Percentiles rank a stretch among this genome's conserved stretches.
Evolutionary conservation across 2,113 vertebrate species (phyloP).

Genomic region (Ardeotis arabs): DNA sequence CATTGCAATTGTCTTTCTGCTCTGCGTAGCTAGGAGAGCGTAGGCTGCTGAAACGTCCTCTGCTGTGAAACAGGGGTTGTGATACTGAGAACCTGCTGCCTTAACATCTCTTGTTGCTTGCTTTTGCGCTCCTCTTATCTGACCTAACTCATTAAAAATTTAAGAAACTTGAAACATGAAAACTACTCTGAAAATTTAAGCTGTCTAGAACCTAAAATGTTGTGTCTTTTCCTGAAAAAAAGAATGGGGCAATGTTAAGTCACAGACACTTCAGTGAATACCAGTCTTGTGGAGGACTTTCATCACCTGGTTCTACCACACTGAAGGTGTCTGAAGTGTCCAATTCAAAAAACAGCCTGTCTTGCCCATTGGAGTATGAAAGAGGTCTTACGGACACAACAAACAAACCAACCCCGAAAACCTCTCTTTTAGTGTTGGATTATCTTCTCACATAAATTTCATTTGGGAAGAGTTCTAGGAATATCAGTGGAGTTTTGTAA

Average conservation of each 20-base stretch:
- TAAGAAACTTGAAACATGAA: not conserved
- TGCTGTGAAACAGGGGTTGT: not conserved
- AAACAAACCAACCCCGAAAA: not conserved
- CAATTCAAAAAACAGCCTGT: not conserved
- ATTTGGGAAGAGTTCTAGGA: not conserved
- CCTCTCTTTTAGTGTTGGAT: not conserved
- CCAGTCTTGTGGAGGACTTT: not conserved
- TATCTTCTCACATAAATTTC: not conserved
- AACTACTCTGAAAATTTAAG: not conserved
- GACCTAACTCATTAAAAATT: not conserved
- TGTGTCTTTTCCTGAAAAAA: not conserved
- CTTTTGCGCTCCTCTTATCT: not conserved
- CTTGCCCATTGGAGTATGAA: not conserved
- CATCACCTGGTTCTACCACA: not conserved
- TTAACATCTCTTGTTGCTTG: not conserved
- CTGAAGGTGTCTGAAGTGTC: not conserved
- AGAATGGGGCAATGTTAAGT: not conserved
- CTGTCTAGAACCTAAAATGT: not conserved
- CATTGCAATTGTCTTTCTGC: not conserved
- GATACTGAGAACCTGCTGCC: not conserved
- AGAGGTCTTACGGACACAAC: not conserved
- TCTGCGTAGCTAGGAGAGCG: not conserved
- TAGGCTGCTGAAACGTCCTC: not conserved
- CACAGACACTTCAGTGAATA: not conserved
- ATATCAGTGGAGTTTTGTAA: not conserved